Conservation (phyloP, 2,888 invertebrate species). For the Sepiola atlantica region DNA sequence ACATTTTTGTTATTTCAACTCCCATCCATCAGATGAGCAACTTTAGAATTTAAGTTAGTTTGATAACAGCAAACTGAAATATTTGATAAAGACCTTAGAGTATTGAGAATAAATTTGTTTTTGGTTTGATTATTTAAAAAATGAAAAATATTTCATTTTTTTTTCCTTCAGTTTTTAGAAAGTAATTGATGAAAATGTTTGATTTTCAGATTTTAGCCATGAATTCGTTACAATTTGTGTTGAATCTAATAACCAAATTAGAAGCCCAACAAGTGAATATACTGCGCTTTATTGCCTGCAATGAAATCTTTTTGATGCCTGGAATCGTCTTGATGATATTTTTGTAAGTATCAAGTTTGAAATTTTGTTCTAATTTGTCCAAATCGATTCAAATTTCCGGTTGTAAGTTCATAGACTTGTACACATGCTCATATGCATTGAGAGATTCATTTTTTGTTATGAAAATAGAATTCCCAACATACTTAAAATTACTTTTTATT, state of each 20-base stretch:
- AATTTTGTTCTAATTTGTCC: neutral
- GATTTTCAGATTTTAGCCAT: constrained; percentile 87
- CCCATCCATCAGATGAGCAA: too few relatives aligned
- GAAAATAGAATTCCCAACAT: too few relatives aligned
- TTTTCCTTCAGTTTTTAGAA: constrained; percentile 77
- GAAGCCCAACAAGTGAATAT: constrained; percentile 93
- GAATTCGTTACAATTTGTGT: constrained; percentile 90
- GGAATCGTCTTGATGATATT: constrained; percentile 80
- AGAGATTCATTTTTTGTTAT: too few relatives aligned
- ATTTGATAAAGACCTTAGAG: too few relatives aligned
- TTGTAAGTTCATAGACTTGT: too few relatives aligned
- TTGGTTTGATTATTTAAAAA: too few relatives aligned
- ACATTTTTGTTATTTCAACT: too few relatives aligned
- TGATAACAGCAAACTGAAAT: too few relatives aligned
- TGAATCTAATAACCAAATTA: constrained; percentile 88
- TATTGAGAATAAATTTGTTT: too few relatives aligned
- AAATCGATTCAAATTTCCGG: neutral
- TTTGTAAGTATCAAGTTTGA: constrained; percentile 81
- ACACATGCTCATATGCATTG: too few relatives aligned
- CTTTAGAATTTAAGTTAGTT: too few relatives aligned
- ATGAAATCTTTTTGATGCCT: constrained; percentile 86
- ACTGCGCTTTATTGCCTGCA: constrained; percentile 90
- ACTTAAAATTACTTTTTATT: too few relatives aligned
- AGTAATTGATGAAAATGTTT: neutral
- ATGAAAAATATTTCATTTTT: neutral